These are phyloP conservation scores for Pelobates cultripes DNA, from an alignment of 2,797 vertebrate species.

Conservation along the genomic window DNA sequence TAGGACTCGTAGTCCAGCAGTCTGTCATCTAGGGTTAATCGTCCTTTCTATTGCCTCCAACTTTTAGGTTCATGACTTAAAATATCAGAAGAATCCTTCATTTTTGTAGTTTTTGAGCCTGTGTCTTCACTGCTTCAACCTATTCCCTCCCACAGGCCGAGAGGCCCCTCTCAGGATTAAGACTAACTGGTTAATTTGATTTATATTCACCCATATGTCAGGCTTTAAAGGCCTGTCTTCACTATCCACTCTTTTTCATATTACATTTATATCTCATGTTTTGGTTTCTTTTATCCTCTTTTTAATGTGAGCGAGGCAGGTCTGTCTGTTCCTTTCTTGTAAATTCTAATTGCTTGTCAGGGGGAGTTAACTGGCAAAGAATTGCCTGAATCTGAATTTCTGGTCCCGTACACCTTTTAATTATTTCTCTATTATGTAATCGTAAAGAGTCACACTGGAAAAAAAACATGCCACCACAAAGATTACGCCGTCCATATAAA, in stretches of 20 bases:
- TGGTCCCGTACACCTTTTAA: background rate
- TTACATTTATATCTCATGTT: background rate
- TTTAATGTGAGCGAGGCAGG: background rate
- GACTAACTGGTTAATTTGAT: slow-evolving; percentile 14
- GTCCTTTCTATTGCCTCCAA: background rate
- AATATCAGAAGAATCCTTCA: background rate
- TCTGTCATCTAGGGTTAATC: too few species aligned
- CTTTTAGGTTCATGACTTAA: background rate
- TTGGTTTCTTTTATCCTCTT: background rate
- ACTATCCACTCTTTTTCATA: slow-evolving; percentile 7
- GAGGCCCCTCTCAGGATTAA: background rate
- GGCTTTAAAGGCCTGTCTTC: slow-evolving; percentile 17
- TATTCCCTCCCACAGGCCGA: background rate
- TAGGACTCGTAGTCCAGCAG: too few species aligned
- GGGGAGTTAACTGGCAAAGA: background rate
- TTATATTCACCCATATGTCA: slow-evolving; percentile 16
- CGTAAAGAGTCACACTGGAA: too few species aligned
- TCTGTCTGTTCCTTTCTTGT: background rate
- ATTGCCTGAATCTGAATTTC: background rate
- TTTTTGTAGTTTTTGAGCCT: background rate
- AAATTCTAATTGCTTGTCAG: slow-evolving; percentile 11
- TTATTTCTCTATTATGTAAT: background rate
- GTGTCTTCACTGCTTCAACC: background rate
- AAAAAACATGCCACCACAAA: too few species aligned
- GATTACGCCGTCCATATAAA: too few species aligned